Percentiles rank a stretch among this genome's conserved stretches.
Evolutionary conservation across 2,797 vertebrate genomes (phyloP).

Genomic region (Garrulus glandarius): DNA sequence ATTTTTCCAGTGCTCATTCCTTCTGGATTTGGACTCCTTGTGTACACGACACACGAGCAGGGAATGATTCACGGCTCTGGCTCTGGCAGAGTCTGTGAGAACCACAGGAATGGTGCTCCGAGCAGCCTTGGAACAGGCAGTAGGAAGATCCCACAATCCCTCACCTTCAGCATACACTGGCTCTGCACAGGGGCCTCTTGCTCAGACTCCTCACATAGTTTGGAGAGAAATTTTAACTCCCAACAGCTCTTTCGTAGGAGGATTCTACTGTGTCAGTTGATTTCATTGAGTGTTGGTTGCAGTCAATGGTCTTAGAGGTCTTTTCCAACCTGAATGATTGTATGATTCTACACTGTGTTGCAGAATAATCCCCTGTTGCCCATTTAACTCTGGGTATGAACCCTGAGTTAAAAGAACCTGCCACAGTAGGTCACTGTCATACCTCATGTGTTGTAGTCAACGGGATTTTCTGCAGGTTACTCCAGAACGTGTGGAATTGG

Average conservation of each 20-base stretch:
- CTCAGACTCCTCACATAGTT: not conserved
- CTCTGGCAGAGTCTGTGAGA: not conserved
- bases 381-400: fast-evolving
- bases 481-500: not conserved
- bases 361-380: not conserved
- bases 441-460: fast-evolving
- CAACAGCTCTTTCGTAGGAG: not conserved
- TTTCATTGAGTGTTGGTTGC: not conserved
- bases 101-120: not conserved
- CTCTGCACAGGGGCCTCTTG: not conserved
- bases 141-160: not conserved
- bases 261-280: not conserved
- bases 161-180: not conserved
- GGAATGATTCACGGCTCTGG: fast-evolving
- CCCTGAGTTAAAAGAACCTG: not conserved
- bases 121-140: not conserved
- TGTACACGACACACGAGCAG: fast-evolving
- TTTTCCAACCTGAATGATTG: not conserved
- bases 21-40: not conserved
- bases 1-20: not conserved
- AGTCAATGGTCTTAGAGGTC: not conserved
- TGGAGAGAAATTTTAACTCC: not conserved
- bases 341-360: fast-evolving
- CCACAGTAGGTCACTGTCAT: fast-evolving
- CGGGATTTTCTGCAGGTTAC: not conserved